Evolutionary conservation across 2,888 invertebrate species (phyloP).

Genomic region (Baronia brevicornis): DNA sequence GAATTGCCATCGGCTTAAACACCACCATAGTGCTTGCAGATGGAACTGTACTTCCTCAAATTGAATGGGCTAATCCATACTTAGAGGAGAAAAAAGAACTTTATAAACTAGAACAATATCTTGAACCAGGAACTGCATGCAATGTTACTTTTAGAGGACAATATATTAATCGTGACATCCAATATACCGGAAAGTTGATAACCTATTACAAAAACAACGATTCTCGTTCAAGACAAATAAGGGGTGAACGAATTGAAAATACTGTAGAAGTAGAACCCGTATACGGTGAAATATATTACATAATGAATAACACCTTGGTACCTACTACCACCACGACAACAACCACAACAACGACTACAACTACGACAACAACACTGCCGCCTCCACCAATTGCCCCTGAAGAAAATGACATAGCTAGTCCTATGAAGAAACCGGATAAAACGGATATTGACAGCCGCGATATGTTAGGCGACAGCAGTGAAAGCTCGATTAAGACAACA

Average conservation of each 20-base stretch:
- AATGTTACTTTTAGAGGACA: constrained; percentile 87
- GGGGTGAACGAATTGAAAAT: constrained; percentile 79
- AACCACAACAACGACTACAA: constrained; percentile 77
- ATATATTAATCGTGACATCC: constrained; percentile 82
- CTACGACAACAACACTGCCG: constrained; percentile 71
- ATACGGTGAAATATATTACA: constrained; percentile 85
- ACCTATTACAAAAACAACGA: constrained; percentile 81
- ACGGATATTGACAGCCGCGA: constrained; percentile 43
- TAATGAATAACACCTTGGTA: constrained; percentile 83
- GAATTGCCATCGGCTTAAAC: constrained; percentile 81
- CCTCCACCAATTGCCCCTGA: constrained; percentile 71
- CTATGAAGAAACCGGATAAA: constrained; percentile 39
- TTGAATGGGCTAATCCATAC: constrained; percentile 82
- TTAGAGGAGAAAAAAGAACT: constrained; percentile 73
- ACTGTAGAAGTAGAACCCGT: constrained; percentile 82
- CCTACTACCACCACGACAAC: constrained; percentile 83
- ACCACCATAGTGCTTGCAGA: constrained; percentile 78
- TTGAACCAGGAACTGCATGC: constrained; percentile 86
- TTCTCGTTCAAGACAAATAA: constrained; percentile 74
- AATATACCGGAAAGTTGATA: constrained; percentile 82
- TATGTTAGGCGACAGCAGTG: constrained; percentile 48
- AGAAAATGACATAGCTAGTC: constrained; percentile 53
- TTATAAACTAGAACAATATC: constrained; percentile 76
- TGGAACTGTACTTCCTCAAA: constrained; percentile 73
- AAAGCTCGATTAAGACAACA: constrained; percentile 39